Evolutionary conservation across 1,140 invertebrate genomes (phyloP).

Genomic region (Mylabris phalerata): DNA sequence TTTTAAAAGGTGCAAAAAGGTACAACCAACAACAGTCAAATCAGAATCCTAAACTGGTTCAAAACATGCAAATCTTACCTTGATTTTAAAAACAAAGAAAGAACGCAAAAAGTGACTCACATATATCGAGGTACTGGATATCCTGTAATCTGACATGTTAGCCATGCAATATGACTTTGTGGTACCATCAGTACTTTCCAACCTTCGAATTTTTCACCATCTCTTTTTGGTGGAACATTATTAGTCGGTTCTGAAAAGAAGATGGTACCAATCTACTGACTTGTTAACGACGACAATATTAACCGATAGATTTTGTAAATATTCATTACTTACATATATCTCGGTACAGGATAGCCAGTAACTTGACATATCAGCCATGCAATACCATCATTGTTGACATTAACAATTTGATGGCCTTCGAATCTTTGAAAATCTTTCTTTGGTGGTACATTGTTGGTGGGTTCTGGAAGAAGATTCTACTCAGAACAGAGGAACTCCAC

Average conservation of each 20-base stretch:
- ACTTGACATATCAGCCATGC: slow-evolving; percentile 59
- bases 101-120: slow-evolving; percentile 44
- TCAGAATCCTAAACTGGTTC: slow-evolving; percentile 23
- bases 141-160: slow-evolving; percentile 61
- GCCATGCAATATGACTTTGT: slow-evolving; percentile 49
- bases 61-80: slow-evolving; percentile 15
- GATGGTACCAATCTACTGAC: slow-evolving; percentile 1
- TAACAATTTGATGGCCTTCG: slow-evolving; percentile 58
- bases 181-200: slow-evolving; percentile 59
- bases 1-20: background rate
- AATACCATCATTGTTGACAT: slow-evolving; percentile 47
- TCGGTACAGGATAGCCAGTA: slow-evolving; percentile 57
- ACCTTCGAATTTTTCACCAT: slow-evolving; percentile 58
- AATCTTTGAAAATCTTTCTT: slow-evolving; percentile 57
- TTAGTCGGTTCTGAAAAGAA: slow-evolving; percentile 45
- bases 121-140: slow-evolving; percentile 62
- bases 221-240: slow-evolving; percentile 51
- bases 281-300: background rate
- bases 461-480: slow-evolving; percentile 36
- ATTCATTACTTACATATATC: slow-evolving; percentile 51
- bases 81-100: background rate
- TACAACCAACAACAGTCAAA: slow-evolving; percentile 4
- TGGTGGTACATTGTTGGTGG: slow-evolving; percentile 42
- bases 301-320: background rate
- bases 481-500: background rate